These are phyloP conservation scores for Aramus guarauna DNA, from an alignment of 2,113 vertebrate genomes.

Conservation along the genomic window DNA sequence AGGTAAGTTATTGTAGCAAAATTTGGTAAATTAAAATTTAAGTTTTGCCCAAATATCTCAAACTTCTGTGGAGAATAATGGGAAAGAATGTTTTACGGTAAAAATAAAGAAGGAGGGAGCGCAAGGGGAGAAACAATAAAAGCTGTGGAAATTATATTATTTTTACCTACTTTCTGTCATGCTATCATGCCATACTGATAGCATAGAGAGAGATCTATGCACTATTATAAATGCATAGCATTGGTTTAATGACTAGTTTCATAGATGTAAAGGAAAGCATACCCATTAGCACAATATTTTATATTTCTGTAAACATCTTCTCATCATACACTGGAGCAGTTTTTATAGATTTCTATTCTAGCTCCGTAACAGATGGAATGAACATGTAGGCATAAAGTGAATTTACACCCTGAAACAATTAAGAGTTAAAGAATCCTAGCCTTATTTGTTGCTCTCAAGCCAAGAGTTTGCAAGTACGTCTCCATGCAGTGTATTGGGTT, in stretches of 20 bases:
- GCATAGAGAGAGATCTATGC: background rate
- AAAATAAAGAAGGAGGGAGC: background rate
- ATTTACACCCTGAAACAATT: background rate
- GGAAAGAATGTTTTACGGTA: background rate
- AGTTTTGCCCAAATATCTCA: background rate
- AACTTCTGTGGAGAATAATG: background rate
- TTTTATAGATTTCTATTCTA: background rate
- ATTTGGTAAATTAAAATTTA: background rate
- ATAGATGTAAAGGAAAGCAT: background rate
- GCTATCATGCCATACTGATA: background rate
- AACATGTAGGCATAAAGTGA: background rate
- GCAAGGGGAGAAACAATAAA: background rate
- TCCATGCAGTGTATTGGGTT: background rate
- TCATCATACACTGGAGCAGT: background rate
- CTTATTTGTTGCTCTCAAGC: background rate
- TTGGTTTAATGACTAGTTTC: background rate
- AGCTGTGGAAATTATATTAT: background rate
- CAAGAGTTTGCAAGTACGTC: background rate
- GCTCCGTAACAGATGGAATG: background rate
- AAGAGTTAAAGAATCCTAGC: background rate
- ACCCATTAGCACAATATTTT: background rate
- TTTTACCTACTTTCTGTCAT: background rate
- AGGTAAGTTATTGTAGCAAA: background rate
- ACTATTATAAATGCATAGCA: background rate
- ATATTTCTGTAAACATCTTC: background rate